Evolutionary conservation across 2,797 vertebrate species (phyloP).

Genomic region (Brachyalestes nurse): DNA sequence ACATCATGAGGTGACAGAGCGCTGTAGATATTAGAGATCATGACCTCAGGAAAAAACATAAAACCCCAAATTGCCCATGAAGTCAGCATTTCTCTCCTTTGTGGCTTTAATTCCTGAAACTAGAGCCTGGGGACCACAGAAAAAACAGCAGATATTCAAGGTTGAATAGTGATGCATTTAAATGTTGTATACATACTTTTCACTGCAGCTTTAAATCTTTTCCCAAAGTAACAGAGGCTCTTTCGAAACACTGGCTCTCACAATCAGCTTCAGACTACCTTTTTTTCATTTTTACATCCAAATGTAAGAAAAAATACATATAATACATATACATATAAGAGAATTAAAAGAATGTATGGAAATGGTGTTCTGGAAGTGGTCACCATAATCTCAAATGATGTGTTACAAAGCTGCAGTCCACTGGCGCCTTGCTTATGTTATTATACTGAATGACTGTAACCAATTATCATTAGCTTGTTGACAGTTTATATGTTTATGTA

Average conservation of each 20-base stretch:
- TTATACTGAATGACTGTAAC: too few species aligned
- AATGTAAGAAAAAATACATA: too few species aligned
- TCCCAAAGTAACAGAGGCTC: too few species aligned
- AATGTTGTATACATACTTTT: neutral
- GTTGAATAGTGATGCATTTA: neutral
- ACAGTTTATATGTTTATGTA: too few species aligned
- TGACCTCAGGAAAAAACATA: neutral
- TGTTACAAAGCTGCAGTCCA: too few species aligned
- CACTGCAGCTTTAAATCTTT: too few species aligned
- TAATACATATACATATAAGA: too few species aligned
- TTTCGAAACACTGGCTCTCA: neutral
- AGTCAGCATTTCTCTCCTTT: slow-evolving; percentile 18
- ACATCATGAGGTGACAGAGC: neutral
- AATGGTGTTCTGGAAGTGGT: neutral
- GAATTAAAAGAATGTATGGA: neutral
- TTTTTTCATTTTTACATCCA: neutral
- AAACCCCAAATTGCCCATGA: neutral
- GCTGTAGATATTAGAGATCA: neutral
- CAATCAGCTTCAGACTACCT: neutral
- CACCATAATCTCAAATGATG: neutral
- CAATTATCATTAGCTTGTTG: too few species aligned
- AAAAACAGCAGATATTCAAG: neutral
- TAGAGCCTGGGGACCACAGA: neutral
- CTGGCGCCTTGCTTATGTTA: neutral
- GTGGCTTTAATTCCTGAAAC: slow-evolving; percentile 17